Base-by-base conservation (phyloP, 2,888 invertebrate species). In the Drosophila villosipedis region DNA sequence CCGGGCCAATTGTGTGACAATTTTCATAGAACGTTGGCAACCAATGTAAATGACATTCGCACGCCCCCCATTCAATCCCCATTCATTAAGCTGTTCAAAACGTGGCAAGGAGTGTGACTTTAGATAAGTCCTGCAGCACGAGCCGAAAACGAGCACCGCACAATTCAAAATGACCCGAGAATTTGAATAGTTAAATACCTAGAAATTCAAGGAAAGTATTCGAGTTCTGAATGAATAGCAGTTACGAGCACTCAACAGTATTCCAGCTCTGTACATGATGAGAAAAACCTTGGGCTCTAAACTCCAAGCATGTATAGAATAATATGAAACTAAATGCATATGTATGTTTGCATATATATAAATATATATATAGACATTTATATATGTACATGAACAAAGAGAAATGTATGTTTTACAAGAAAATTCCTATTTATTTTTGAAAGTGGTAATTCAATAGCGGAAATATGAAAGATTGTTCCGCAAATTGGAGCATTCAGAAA, bases 151-250 rank as follows among this genome's bases (percentile, higher is more conserved):
- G 62, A 59, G 55, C 28, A 54, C 22, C 67, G 10, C 35, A 69
- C 78, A 69, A 73, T 69, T 69, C 53, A 61, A 58, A 52, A 41
- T 74, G 70, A 69, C 35, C 67, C 63, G 33, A 58, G 41, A 60
- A 63, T 75, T 78, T 76, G 72, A 76, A 79, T 79, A 66, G 80
- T 70, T 80, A 67, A 69, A 68, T 65, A 54, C 58, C 54, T n/a
- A 39, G 30, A 39, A 73, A 73, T 52, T 69, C 60, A 70, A 68
- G 68, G 68, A 73, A 70, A 70, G 70, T 59, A 41, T 25, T 25
- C 55, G 68, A 28, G 62, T 41, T 60, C 59, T 73, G 73, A 79
- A 80, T 76, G 69, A 66, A 64, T 68, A 73, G 28, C 49, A 62
- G 28, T 57, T 62, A 52, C 54, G 49, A 66, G 25, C 30, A 39